Base-by-base conservation (phyloP, 2,797 vertebrate species). In the Acanthurus tractus region DNA sequence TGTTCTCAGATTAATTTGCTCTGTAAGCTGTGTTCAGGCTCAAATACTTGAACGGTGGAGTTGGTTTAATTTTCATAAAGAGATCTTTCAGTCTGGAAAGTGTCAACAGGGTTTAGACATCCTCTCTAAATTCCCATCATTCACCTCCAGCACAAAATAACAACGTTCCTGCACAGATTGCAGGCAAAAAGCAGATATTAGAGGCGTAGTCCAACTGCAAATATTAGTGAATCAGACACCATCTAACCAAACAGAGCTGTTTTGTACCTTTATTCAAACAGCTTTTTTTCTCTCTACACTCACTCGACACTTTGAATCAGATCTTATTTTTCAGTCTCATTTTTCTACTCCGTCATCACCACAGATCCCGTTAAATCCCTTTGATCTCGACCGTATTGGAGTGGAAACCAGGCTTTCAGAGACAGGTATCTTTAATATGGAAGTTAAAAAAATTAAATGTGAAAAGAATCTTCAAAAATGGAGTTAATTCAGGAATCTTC, bases 141-240 rank as follows among this genome's bases (percentile, higher is more conserved):
- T 58, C 48, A 40, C 70, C 59, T 53, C 13, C 53, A 15, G 3
- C 65, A 54, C 29, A 10, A 20, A 48, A 42, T 22, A 48, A 50
- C 50, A 25, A 50, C 11, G 67, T 63, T 52, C 56, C 58, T 58
- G 40, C 48, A 45, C 25, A 55, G 44, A 22, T 48, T 69, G n/a
- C 15, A 25, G n/a, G 44, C 20, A 22, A 22, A 22, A 42, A 17
- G 48, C 48, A 57, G n/a, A 3, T 44, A 11, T 11, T 45, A 25
- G 6, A 36, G 20, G 6, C 2, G 0, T 3, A 20, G 15, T 48
- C 23, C 25, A 11, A 50, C 40, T 36, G 55, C 13, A 65, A 45
- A 62, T 5, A 38, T 44, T 3, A 15, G 54, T 13, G 48, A 38
- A 49, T 22, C 18, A 68, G 18, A 46, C 29, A 4, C 54, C 53